These are phyloP conservation scores for Gymnocheta viridis DNA, from an alignment of 2,888 invertebrate genomes.

Conservation along the genomic window DNA sequence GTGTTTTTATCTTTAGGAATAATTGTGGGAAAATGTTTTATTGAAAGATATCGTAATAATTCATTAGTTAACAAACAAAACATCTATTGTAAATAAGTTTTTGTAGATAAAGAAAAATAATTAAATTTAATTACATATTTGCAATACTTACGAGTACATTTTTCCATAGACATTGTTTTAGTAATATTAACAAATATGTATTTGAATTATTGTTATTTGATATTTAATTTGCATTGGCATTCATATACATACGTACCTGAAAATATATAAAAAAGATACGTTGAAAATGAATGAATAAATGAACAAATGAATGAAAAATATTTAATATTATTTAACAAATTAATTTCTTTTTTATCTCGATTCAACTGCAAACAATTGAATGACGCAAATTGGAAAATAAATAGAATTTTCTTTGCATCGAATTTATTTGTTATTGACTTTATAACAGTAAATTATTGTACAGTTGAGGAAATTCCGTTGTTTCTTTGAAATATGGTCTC, in stretches of 20 bases:
- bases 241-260: slow-evolving; percentile 22
- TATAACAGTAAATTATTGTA: background rate
- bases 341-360: slow-evolving; percentile 4
- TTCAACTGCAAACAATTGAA: slow-evolving; percentile 40
- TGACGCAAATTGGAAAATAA: slow-evolving; percentile 59
- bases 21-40: slow-evolving; percentile 24
- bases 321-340: slow-evolving; percentile 30
- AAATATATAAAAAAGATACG: slow-evolving; percentile 13
- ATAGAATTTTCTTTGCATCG: slow-evolving; percentile 43
- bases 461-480: background rate
- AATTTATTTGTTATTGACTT: slow-evolving; percentile 26
- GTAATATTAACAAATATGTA: slow-evolving; percentile 29
- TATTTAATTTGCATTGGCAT: slow-evolving; percentile 18
- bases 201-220: slow-evolving; percentile 35
- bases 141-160: background rate
- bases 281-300: background rate
- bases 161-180: background rate
- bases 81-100: slow-evolving; percentile 32
- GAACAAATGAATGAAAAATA: slow-evolving; percentile 9
- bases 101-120: slow-evolving; percentile 35
- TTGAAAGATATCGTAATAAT: background rate
- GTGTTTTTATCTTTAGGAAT: background rate
- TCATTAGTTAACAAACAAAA: slow-evolving; percentile 28
- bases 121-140: slow-evolving; percentile 44
- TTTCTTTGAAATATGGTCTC: background rate